phyloP scores from a whole-genome alignment of 2,888 invertebrate genomes.

The Thymelicus acteon region DNA sequence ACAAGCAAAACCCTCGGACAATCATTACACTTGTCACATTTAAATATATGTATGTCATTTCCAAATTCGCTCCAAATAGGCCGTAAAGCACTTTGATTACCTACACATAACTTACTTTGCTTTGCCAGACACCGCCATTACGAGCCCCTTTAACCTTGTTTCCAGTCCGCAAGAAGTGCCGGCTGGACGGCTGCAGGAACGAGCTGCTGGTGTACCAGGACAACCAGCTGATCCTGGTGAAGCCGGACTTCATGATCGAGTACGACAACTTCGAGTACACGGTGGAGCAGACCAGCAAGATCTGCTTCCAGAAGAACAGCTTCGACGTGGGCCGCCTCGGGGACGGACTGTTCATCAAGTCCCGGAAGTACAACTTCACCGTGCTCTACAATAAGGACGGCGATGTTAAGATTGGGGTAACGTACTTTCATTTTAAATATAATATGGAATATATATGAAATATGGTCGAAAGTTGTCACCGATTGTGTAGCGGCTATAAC shows the following conservation, averaged over 20 bases:
- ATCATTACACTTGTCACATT: too few relatives aligned
- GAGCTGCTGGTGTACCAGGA: slow-evolving; percentile 87
- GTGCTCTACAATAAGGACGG: slow-evolving; percentile 88
- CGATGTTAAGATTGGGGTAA: slow-evolving; percentile 89
- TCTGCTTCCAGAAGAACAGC: slow-evolving; percentile 85
- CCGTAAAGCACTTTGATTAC: too few relatives aligned
- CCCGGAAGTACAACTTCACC: slow-evolving; percentile 89
- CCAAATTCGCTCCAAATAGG: too few relatives aligned
- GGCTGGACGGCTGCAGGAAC: slow-evolving; percentile 84
- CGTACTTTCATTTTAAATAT: slow-evolving; percentile 49
- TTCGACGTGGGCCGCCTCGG: slow-evolving; percentile 89
- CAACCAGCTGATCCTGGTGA: slow-evolving; percentile 83
- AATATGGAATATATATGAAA: too few relatives aligned
- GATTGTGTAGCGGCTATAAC: too few relatives aligned
- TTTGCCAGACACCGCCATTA: too few relatives aligned
- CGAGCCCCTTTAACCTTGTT: too few relatives aligned
- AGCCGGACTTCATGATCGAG: slow-evolving; percentile 87
- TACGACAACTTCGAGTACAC: slow-evolving; percentile 88
- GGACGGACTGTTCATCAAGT: slow-evolving; percentile 87
- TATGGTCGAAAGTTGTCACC: too few relatives aligned
- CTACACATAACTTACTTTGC: too few relatives aligned
- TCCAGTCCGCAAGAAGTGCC: slow-evolving; percentile 88
- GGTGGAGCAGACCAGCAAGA: slow-evolving; percentile 85
- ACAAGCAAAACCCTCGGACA: too few relatives aligned
- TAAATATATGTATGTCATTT: too few relatives aligned